Conservation (phyloP, 2,113 vertebrate genomes). For the Galeopterus variegatus region DNA sequence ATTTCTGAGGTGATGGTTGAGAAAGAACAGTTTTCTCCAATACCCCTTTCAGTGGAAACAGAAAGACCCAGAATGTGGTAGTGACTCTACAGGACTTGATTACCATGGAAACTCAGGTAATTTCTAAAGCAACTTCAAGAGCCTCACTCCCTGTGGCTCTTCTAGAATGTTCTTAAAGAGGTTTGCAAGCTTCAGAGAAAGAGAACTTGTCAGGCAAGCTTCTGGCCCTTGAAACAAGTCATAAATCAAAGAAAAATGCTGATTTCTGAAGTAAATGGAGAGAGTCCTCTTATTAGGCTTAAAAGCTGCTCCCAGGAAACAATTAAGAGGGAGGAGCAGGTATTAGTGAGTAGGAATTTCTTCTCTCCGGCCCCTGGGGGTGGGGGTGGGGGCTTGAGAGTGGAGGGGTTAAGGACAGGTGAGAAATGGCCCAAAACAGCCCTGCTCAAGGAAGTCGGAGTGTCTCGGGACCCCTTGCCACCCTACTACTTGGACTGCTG, state of each 20-base stretch:
- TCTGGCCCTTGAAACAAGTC: slow-evolving; percentile 57
- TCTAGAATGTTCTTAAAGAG: slow-evolving; percentile 74
- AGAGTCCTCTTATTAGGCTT: not conserved
- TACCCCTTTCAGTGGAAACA: not conserved
- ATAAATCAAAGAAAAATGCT: slow-evolving; percentile 59
- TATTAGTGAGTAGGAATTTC: not conserved
- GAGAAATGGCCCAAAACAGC: not conserved
- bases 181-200: not conserved
- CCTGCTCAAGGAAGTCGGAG: not conserved
- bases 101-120: slow-evolving; percentile 83
- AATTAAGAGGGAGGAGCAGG: not conserved
- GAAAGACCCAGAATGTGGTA: slow-evolving; percentile 65
- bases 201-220: slow-evolving; percentile 62
- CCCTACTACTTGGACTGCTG: not conserved
- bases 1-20: not conserved
- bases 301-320: slow-evolving; percentile 3
- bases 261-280: slow-evolving; percentile 53
- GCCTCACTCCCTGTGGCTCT: slow-evolving; percentile 10
- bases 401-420: not conserved
- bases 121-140: slow-evolving; percentile 84
- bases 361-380: not conserved
- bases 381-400: not conserved
- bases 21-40: not conserved
- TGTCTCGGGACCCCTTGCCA: accelerated
- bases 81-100: slow-evolving; percentile 74